Conservation (phyloP, 64 coral and sea anemone species). For the Stichodactyla helianthus region DNA sequence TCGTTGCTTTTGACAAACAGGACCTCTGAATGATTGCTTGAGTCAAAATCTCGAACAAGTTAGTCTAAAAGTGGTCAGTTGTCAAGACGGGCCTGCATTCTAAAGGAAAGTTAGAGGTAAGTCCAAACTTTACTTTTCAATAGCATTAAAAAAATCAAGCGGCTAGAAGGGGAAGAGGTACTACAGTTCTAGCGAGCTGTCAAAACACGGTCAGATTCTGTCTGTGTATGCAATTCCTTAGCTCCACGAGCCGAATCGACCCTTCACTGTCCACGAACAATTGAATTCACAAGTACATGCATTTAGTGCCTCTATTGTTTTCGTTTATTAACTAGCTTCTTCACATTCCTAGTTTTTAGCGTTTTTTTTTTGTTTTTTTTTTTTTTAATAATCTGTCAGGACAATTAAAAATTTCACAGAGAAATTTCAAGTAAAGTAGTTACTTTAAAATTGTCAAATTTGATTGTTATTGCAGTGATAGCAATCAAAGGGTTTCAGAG, state of each 20-base stretch:
- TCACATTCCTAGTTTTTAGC: not conserved
- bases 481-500: not conserved
- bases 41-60: not conserved
- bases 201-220: not conserved
- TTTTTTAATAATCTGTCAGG: not conserved
- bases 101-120: not conserved
- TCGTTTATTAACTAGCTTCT: not conserved
- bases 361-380: not conserved
- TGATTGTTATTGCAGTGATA: not conserved
- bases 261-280: not conserved
- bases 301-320: not conserved
- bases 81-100: not conserved
- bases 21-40: not conserved
- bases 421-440: not conserved
- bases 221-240: not conserved
- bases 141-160: not conserved
- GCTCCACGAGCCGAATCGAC: not conserved
- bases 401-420: no score
- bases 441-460: not conserved
- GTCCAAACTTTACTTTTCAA: not conserved
- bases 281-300: not conserved
- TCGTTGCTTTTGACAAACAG: not conserved
- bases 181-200: not conserved
- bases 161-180: not conserved
- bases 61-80: not conserved